phyloP scores from a whole-genome alignment of 2,888 invertebrate species.

The Zelleria hepariella region DNA sequence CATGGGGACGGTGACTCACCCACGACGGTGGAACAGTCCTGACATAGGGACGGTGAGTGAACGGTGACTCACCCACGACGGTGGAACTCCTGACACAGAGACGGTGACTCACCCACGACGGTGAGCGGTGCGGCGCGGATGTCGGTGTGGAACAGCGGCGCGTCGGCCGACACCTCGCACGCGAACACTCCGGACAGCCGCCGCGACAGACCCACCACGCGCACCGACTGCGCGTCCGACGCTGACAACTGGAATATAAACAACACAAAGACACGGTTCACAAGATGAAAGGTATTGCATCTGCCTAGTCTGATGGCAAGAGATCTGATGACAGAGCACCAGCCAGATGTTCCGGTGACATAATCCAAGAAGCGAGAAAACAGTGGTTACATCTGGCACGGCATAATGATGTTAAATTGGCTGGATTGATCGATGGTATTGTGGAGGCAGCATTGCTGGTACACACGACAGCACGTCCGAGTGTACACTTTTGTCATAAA shows the following conservation, averaged over 20 bases:
- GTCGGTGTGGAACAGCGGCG: conserved; percentile 78
- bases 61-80: too few relatives aligned
- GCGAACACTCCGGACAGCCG: conserved; percentile 78
- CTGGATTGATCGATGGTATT: neutral
- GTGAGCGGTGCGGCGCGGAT: conserved; percentile 74
- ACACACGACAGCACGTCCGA: too few relatives aligned
- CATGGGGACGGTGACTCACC: too few relatives aligned
- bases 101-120: conserved; percentile 80
- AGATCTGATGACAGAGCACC: neutral
- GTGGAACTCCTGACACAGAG: too few relatives aligned
- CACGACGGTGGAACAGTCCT: too few relatives aligned
- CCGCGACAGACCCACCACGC: conserved; percentile 76
- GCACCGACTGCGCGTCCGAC: conserved; percentile 78
- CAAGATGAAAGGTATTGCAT: neutral
- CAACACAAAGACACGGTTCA: conserved; percentile 9
- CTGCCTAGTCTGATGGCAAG: neutral
- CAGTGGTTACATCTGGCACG: too few relatives aligned
- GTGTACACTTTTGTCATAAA: too few relatives aligned
- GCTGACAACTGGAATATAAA: conserved; percentile 75
- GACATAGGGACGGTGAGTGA: too few relatives aligned
- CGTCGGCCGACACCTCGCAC: conserved; percentile 82
- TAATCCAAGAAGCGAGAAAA: too few relatives aligned
- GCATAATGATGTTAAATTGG: neutral
- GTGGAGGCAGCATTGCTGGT: too few relatives aligned
- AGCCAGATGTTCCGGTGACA: too few relatives aligned